phyloP scores from a whole-genome alignment of 2,888 invertebrate species.

The Nephrotoma flavescens region DNA sequence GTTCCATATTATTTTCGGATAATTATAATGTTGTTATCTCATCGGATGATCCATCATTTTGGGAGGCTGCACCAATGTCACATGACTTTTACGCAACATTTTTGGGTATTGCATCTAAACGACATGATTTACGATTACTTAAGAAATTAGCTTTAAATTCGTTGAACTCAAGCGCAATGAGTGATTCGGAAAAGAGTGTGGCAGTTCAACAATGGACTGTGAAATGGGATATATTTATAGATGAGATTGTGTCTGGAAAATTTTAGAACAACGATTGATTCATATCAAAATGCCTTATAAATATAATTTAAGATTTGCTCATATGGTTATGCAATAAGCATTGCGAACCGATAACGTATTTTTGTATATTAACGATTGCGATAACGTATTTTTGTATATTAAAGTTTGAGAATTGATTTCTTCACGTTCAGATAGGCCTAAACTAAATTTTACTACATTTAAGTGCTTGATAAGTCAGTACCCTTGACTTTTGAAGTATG shows the following conservation, averaged over 20 bases:
- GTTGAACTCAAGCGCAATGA: conserved; percentile 49
- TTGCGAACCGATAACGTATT: too few species aligned
- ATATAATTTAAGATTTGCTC: too few species aligned
- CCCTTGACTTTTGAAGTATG: too few species aligned
- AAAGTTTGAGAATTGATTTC: too few species aligned
- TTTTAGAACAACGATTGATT: background rate
- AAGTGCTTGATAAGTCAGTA: too few species aligned
- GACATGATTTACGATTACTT: conserved; percentile 50
- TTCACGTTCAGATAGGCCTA: too few species aligned
- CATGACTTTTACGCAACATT: conserved; percentile 70
- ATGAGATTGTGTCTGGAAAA: conserved; percentile 12
- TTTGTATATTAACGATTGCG: too few species aligned
- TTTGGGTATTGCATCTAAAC: conserved; percentile 53
- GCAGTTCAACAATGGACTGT: conserved; percentile 38
- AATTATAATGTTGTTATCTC: conserved; percentile 59
- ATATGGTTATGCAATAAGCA: too few species aligned
- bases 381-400: too few species aligned
- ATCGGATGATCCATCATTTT: conserved; percentile 65
- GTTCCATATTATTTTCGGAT: conserved; percentile 44
- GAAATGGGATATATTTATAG: conserved; percentile 44
- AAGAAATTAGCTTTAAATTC: conserved; percentile 65
- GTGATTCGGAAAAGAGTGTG: conserved; percentile 29
- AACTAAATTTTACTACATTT: too few species aligned
- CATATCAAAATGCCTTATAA: too few species aligned
- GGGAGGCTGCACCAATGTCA: conserved; percentile 55